phyloP scores from a whole-genome alignment of 2,797 vertebrate species.

The Gephyroberyx darwinii region DNA sequence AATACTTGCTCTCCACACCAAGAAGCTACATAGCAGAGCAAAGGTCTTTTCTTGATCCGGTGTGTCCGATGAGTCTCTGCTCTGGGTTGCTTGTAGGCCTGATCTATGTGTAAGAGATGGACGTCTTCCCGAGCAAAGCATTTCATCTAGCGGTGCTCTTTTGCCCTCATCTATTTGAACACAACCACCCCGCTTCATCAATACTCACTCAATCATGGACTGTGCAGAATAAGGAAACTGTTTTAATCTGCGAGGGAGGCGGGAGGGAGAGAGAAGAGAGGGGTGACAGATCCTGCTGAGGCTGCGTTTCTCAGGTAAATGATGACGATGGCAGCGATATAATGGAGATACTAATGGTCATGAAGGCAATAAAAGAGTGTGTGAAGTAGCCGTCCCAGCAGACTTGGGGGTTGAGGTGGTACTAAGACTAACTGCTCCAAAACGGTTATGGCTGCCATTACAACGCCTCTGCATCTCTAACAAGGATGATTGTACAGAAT shows the following conservation, averaged over 20 bases:
- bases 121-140: not conserved
- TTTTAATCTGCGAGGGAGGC: not conserved
- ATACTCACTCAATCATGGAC: not conserved
- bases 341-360: conserved; percentile 70
- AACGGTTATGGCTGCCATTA: conserved; percentile 76
- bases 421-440: conserved; percentile 61
- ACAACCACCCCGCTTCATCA: not conserved
- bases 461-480: conserved; percentile 71
- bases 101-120: not conserved
- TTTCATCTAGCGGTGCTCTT: not conserved
- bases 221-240: not conserved
- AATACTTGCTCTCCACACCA: not conserved
- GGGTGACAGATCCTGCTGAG: conserved; percentile 48
- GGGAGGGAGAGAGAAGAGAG: not conserved
- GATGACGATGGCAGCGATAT: conserved; percentile 65
- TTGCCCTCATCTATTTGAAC: not conserved
- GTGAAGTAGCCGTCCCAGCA: conserved; percentile 60
- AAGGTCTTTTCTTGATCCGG: not conserved
- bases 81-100: not conserved
- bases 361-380: conserved; percentile 71
- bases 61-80: not conserved
- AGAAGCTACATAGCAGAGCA: not conserved
- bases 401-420: conserved; percentile 59
- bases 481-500: conserved; percentile 73
- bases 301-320: conserved; percentile 69